Evolutionary conservation across 2,797 vertebrate species (phyloP), one percentile per base, ranked within the genome.

Genomic region (Alca torda): DNA sequence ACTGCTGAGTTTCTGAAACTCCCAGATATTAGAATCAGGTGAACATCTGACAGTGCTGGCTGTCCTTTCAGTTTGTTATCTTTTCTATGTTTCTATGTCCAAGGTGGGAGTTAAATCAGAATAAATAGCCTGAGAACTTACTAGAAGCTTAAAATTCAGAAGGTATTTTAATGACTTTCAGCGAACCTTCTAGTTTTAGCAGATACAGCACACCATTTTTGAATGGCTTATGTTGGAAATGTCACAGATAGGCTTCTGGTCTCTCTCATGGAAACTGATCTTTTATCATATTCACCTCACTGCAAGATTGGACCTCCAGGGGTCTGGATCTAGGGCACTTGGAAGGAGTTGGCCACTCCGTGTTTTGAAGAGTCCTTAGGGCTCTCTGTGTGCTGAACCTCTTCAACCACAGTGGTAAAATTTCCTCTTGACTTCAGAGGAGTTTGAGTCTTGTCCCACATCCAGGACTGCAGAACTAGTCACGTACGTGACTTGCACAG

Each of bases 401-500:
- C 45, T 80, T 83, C 53, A 72, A 8, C 12, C 14, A 20, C 6
- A 51, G 43, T 50, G 33, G 33, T 64, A 73, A 82, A 92, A 79
- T 31, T 78, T 48, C 45, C 53, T 25, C 19, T 41, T 68, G 61
- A 30, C 45, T 84, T 73, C 63, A 82, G 59, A 84, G 77, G 43
- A 37, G 20, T 79, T 43, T 84, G n/a, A 75, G 43, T 84, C 14
- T 21, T 3, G 3, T 26, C 37, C 28, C 25, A 33, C 15, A 50
- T 31, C n/a, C 59, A 73, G 69, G 16, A 43, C 41, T 31, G 59
- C 65, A 72, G 21, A 19, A 63, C 25, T 37, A 64, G 12, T 48
- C 11, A 9, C 0, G 0, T 11, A 39, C 5, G 14, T 11, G 26
- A 10, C n/a, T 51, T 57, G 19, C 45, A 46, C 33, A 54, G 35